Base-by-base conservation (phyloP, 2,888 invertebrate species). In the Lottia scabra region DNA sequence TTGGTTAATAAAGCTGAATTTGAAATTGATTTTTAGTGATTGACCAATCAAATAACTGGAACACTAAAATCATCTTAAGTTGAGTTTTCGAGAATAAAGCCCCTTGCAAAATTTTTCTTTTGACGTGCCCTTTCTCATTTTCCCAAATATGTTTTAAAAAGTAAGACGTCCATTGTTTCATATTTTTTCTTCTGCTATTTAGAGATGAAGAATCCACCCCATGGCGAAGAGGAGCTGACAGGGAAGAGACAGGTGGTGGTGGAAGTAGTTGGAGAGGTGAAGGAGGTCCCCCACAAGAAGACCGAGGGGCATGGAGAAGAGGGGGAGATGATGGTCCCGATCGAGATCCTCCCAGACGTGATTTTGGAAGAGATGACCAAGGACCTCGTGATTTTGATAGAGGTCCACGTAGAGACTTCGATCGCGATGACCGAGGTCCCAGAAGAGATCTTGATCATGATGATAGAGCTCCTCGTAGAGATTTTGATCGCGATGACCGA, bases 401-500 rank as follows among this genome's bases (percentile, higher is more conserved):
- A 62, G 73, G 71, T 26, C 70, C 72, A 19, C 70, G 75, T 12
- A 65, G 75, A 64, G 63, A 73, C 27, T 75, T 70, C 66, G 75
- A 78, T 66, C 67, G 78, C 19, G 78, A 78, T 63, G 70, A 70
- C 65, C 67, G 77, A 66, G 78, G 65, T 70, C 63, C 69, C 12
- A 63, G 71, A 67, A 75, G 72, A 62, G 77, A 74, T 15, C 66
- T 75, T 43, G 75, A 71, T 63, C 62, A 76, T 0, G 80, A 79
- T 68, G 78, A 78, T 13, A 69, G 75, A 38, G 70, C 71, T 10
- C 77, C 78, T 23, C 76, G 79, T 63, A 71, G 71, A 45, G 76
- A 75, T 23, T 71, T 73, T 23, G 72, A 72, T 10, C 64, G 74
- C 43, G 75, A 73, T 26, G 70, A 56, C 15, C 44, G 72, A n/a